Evolutionary conservation across 2,888 invertebrate genomes (phyloP).

Genomic region (Ditula angustiorana): DNA sequence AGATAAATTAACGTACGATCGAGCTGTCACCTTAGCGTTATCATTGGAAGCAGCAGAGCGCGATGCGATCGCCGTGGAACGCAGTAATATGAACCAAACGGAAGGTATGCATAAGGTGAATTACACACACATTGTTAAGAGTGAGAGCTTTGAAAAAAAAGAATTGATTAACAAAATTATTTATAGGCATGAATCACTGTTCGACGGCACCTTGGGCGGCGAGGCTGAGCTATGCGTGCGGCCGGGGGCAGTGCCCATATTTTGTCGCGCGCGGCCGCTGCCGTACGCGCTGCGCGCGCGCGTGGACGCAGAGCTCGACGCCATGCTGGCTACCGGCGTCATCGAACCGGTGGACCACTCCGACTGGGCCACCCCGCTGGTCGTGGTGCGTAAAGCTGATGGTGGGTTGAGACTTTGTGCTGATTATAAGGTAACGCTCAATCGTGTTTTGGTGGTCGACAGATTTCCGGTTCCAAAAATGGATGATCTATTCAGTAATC

Average conservation of each 20-base stretch:
- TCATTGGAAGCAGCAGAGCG: background rate
- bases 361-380: background rate
- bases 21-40: background rate
- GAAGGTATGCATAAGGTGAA: background rate
- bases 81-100: background rate
- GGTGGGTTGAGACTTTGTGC: conserved; percentile 9
- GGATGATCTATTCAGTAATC: background rate
- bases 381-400: conserved; percentile 8
- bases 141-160: too few species aligned
- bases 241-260: too few species aligned
- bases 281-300: too few species aligned
- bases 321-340: too few species aligned
- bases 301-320: too few species aligned
- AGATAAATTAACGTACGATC: background rate
- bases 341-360: background rate
- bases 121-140: too few species aligned
- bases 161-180: too few species aligned
- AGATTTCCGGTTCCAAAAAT: conserved; percentile 2
- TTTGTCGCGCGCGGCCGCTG: too few species aligned
- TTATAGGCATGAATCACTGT: too few species aligned
- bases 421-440: conserved; percentile 9
- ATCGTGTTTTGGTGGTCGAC: background rate
- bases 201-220: too few species aligned
- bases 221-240: too few species aligned
- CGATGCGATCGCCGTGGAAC: background rate